Percentiles rank a stretch among this genome's conserved stretches.
phyloP scores from a whole-genome alignment of 1,140 invertebrate genomes.

The Triops cancriformis region DNA sequence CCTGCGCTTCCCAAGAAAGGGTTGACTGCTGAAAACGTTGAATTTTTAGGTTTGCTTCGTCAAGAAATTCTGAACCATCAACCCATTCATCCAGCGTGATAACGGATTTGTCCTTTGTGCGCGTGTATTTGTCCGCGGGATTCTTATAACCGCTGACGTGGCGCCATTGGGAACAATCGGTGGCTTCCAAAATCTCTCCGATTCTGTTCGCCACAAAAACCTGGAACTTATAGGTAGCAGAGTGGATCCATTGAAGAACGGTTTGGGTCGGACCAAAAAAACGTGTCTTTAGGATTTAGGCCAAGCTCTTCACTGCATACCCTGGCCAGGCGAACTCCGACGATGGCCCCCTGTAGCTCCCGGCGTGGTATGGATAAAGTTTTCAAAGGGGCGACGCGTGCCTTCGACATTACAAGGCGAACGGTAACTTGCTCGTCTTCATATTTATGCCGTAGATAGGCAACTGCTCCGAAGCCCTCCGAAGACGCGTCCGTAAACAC shows the following conservation, averaged over 20 bases:
- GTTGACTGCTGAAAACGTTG: too few relatives aligned
- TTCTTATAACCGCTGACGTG: slow-evolving; percentile 24
- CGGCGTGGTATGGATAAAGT: neutral
- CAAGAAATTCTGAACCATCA: too few relatives aligned
- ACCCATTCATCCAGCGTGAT: neutral
- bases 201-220: slow-evolving; percentile 23
- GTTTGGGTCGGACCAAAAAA: slow-evolving; percentile 25
- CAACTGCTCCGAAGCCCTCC: too few relatives aligned
- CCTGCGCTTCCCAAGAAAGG: too few relatives aligned
- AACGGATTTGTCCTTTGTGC: slow-evolving; percentile 24
- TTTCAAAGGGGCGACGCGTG: neutral
- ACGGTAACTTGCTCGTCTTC: too few relatives aligned
- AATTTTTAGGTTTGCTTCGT: too few relatives aligned
- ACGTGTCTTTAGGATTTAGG: too few relatives aligned
- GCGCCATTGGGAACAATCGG: neutral
- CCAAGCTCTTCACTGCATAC: too few relatives aligned
- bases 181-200: slow-evolving; percentile 4
- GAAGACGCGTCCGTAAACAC: slow-evolving; percentile 36
- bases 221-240: neutral
- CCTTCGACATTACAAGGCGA: neutral
- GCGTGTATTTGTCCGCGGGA: slow-evolving; percentile 27
- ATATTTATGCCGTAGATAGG: too few relatives aligned
- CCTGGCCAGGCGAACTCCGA: neutral
- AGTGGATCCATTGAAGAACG: slow-evolving; percentile 16
- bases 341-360: neutral